Evolutionary conservation across 2,113 vertebrate genomes (phyloP), one percentile per base, ranked within the genome.

Genomic region (Alaudala cheleensis): DNA sequence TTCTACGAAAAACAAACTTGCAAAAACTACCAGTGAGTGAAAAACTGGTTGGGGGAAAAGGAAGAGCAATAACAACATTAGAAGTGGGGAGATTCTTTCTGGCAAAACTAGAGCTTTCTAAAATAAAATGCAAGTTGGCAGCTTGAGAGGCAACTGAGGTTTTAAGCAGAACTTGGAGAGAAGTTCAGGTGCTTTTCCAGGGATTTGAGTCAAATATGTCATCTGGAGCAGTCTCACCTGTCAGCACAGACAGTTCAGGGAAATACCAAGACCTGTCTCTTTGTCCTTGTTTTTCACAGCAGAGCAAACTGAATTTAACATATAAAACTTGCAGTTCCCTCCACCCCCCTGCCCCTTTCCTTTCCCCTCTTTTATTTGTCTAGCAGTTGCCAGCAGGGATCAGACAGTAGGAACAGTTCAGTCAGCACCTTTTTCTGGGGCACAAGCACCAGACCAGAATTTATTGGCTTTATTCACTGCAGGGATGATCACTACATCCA

Each of bases 371-470:
- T 96, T 89, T 95, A 88, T 97, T 96, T 88, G 67, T 94, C 92
- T 94, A 79, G 90, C 77, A 70, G 42, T 62, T 91, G 87, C 90
- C 92, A 95, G 85, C 76, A 83, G 93, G 87, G 45, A 95, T 95
- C 91, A 92, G 78, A 76, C 87, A 81, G 51, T 60, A 88, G 72
- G 91, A 96, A 81, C 77, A 67, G 64, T 78, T 86, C 85, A 96
- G 92, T 94, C 92, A 96, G 90, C 87, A 90, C 95, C 93, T 96
- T 95, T 95, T 93, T 80, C 93, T 95, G 93, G 85, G 82, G 42
- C 93, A 93, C 82, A 80, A 93, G 60, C 44, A 24, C 56, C 4
- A 6, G 64, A 88, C 31, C 67, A 95, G 81, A 82, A 92, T 94
- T 80, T 92, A 91, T 69, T 76, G 70, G 50, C 77, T 86, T 87